These are phyloP conservation scores for Pluvianellus socialis DNA, from an alignment of 2,113 vertebrate species.

Conservation along the genomic window DNA sequence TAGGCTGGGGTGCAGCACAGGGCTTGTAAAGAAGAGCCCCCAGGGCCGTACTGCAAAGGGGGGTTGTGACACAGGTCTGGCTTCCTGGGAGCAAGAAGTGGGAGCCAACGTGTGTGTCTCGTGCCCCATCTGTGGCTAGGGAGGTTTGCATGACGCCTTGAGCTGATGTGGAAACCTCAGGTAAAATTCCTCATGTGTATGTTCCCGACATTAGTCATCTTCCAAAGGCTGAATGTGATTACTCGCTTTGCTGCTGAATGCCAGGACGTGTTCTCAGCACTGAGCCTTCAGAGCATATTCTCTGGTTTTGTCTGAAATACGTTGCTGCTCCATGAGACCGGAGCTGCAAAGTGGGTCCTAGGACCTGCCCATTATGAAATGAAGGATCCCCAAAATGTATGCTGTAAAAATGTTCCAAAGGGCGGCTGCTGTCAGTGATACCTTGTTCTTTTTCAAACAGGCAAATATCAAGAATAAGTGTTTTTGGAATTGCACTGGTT, in stretches of 20 bases:
- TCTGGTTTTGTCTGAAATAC: neutral
- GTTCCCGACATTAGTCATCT: neutral
- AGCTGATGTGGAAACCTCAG: neutral
- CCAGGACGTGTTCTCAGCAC: neutral
- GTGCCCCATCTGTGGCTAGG: neutral
- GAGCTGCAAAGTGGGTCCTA: neutral
- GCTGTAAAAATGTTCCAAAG: neutral
- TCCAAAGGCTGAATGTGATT: neutral
- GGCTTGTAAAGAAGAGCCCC: neutral
- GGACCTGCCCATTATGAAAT: neutral
- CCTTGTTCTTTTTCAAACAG: neutral
- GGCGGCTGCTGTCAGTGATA: neutral
- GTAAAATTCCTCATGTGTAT: neutral
- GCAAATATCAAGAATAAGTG: neutral
- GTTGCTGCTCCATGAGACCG: neutral
- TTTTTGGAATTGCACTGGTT: neutral
- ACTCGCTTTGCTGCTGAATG: neutral
- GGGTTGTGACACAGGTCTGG: neutral
- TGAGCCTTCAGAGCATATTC: neutral
- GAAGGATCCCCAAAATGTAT: neutral
- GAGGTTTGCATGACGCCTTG: neutral
- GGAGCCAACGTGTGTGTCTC: neutral
- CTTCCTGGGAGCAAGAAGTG: fast-evolving
- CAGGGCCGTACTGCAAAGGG: fast-evolving
- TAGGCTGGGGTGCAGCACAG: neutral